These are phyloP conservation scores for Epinephelus moara DNA, from an alignment of 2,113 vertebrate species.

Conservation along the genomic window DNA sequence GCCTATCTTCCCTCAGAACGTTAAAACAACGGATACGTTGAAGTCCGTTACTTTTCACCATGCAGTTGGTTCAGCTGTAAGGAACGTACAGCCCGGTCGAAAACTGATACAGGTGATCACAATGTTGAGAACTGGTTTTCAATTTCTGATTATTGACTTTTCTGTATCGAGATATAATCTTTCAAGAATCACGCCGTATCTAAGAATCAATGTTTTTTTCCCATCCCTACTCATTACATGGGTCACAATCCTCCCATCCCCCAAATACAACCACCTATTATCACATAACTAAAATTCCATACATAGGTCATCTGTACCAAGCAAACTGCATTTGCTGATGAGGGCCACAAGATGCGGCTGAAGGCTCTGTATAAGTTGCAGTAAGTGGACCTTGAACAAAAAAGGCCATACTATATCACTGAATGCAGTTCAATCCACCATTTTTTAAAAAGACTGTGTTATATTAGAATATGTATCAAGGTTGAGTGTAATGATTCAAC, in stretches of 20 bases:
- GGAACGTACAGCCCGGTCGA: too few species aligned
- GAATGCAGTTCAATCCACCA: neutral
- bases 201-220: too few species aligned
- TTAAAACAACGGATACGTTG: too few species aligned
- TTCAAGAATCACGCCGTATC: too few species aligned
- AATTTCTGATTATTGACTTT: too few species aligned
- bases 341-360: neutral
- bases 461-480: neutral
- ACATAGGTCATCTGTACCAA: neutral
- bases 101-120: too few species aligned
- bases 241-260: neutral
- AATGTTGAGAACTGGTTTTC: too few species aligned
- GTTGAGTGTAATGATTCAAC: conserved; percentile 11
- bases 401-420: neutral
- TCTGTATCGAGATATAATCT: too few species aligned
- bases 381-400: neutral
- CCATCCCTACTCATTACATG: neutral
- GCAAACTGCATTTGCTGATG: neutral
- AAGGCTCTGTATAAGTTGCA: neutral
- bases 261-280: neutral
- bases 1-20: too few species aligned
- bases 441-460: neutral
- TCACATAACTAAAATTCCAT: neutral
- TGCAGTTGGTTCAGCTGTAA: too few species aligned
- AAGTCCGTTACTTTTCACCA: too few species aligned